Evolutionary conservation across 2,797 vertebrate species (phyloP), one percentile per base, ranked within the genome.

Genomic region (Martes flavigula): DNA sequence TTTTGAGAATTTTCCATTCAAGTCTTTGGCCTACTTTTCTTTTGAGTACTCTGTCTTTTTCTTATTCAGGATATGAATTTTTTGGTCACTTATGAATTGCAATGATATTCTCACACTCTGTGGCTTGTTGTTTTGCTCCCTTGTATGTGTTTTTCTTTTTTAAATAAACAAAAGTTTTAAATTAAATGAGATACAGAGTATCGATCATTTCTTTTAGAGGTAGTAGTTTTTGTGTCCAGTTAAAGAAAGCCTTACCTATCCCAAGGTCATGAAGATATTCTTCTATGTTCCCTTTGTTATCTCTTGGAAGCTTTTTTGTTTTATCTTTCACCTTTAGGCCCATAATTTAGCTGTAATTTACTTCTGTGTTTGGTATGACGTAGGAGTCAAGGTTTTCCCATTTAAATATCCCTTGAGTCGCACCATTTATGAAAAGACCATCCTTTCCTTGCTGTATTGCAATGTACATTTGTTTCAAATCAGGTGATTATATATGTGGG

Each of bases 301-400:
- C 72, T 77, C 90, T 88, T 60, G 70, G 64, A 96, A 46, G 27
- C 18, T 68, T 66, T 88, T 32, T 81, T 54, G n/a, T 95, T 95
- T 88, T 62, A 20, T 11, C 25, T 81, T 91, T 93, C 32, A 82
- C 79, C 15, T 75, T 75, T 51, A 77, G 40, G 27, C 20, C 79
- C 48, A n/a, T 72, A 38, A 35, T 51, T 86, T 40, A 40, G 38
- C 72, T 35, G 32, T 89, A 32, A 56, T 54, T 64, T 68, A 46
- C 5, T 94, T 94, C 54, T 78, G 68, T 62, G 35, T 68, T 77
- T 21, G 3, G 25, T 60, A 54, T 14, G 9, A 84, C 21, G 9
- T 15, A 87, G 62, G 30, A 9, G 38, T 60, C 46, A 92, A 95
- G 32, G 13, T 79, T 73, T 84, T 60, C 43, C 56, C 4, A 13